phyloP scores from a whole-genome alignment of 2,113 vertebrate genomes.

The Trichomycterus rosablanca region DNA sequence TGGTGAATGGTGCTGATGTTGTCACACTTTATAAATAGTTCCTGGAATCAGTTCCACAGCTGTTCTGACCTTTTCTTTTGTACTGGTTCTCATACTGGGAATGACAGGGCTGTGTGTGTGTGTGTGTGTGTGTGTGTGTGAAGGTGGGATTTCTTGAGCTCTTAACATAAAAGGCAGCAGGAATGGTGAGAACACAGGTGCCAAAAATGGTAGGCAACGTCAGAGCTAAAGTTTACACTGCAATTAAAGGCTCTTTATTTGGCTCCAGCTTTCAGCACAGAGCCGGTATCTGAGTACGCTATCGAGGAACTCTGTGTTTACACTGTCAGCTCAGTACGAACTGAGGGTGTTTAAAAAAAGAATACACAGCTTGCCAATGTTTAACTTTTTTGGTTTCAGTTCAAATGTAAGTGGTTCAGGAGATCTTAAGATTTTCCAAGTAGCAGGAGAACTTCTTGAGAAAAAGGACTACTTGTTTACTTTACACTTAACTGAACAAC shows the following conservation, averaged over 20 bases:
- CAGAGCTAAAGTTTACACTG: constrained; percentile 50
- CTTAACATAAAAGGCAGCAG: constrained; percentile 27
- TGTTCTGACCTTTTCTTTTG: constrained; percentile 39
- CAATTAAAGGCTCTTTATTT: constrained; percentile 43
- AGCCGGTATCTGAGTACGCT: neutral
- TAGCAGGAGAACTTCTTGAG: too few species aligned
- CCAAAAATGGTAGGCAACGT: constrained; percentile 43
- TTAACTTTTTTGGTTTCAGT: too few species aligned
- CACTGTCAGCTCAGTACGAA: neutral
- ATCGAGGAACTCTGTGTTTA: constrained; percentile 11
- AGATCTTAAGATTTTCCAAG: too few species aligned
- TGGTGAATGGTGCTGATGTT: constrained; percentile 18
- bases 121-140: neutral
- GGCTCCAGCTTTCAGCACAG: constrained; percentile 3
- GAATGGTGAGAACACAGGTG: constrained; percentile 43
- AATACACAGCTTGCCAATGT: too few species aligned
- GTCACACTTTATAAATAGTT: constrained; percentile 36
- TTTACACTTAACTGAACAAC: too few species aligned
- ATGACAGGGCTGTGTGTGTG: constrained; percentile 2
- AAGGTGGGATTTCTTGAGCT: constrained; percentile 9
- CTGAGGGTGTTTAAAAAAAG: too few species aligned
- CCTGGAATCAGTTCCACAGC: constrained; percentile 21
- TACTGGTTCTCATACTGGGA: constrained; percentile 26
- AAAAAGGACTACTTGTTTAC: too few species aligned
- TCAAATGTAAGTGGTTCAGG: too few species aligned